phyloP scores from a whole-genome alignment of 2,113 vertebrate genomes.

The Calypte anna region DNA sequence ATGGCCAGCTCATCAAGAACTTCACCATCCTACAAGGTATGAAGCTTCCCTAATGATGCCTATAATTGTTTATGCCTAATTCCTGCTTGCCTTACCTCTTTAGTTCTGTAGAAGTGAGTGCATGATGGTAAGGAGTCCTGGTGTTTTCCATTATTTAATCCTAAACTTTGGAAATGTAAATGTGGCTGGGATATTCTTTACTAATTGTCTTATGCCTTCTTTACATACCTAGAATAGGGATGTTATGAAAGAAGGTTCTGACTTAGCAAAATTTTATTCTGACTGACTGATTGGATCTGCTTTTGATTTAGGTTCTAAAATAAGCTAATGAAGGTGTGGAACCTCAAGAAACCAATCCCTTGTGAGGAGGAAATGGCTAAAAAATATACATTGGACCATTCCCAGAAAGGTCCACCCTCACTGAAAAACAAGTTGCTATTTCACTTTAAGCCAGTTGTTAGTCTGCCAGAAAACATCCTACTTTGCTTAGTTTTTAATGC shows the following conservation, averaged over 20 bases:
- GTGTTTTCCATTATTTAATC: neutral
- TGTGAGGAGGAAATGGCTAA: constrained; percentile 38
- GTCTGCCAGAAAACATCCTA: constrained; percentile 52
- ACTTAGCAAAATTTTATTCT: constrained; percentile 52
- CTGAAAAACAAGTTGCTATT: constrained; percentile 61
- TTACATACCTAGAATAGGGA: neutral
- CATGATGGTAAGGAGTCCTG: neutral
- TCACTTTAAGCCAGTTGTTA: constrained; percentile 43
- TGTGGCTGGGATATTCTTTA: neutral
- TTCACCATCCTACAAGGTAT: constrained; percentile 95
- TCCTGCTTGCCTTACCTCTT: neutral
- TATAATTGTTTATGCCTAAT: neutral
- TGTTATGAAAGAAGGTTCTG: constrained; percentile 19
- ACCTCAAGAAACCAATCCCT: constrained; percentile 38
- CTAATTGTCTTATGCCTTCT: neutral
- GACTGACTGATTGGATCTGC: neutral
- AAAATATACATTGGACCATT: constrained; percentile 19
- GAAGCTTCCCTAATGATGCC: neutral
- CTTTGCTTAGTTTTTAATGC: constrained; percentile 40
- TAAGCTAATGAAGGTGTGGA: constrained; percentile 17
- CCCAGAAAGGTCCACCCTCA: constrained; percentile 57
- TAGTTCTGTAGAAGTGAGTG: neutral
- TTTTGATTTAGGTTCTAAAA: constrained; percentile 59
- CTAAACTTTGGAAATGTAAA: neutral
- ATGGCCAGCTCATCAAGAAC: constrained; percentile 95